Evolutionary conservation across 2,113 vertebrate species (phyloP).

Genomic region (Excalfactoria chinensis): DNA sequence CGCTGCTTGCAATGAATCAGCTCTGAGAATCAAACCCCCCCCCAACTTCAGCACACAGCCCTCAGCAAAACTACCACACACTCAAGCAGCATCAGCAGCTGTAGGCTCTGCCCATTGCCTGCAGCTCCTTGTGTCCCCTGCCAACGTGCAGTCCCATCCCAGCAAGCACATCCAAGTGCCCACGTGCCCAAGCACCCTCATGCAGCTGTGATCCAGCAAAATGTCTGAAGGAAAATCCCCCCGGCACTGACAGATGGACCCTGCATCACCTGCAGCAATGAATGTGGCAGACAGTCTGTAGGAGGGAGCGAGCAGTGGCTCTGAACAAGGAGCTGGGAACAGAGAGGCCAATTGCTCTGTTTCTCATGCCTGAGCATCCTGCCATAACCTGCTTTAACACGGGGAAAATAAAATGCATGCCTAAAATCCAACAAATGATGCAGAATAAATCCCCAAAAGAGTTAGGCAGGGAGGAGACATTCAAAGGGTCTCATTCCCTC

Average conservation of each 20-base stretch:
- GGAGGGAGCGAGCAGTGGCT: conserved; percentile 22
- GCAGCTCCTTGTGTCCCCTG: accelerated
- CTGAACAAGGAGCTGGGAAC: conserved; percentile 22
- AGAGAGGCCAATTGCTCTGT: background rate
- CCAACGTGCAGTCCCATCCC: background rate
- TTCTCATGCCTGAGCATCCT: background rate
- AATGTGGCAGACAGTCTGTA: background rate
- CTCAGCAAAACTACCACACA: background rate
- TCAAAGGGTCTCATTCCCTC: background rate
- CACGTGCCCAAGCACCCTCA: accelerated
- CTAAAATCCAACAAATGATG: background rate
- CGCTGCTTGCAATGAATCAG: background rate
- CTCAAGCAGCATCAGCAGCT: background rate
- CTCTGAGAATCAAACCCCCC: background rate
- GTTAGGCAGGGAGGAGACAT: background rate
- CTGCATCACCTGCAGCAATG: background rate
- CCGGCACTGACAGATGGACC: background rate
- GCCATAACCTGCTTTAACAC: background rate
- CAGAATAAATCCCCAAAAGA: background rate
- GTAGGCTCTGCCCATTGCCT: background rate
- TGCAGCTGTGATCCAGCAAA: background rate
- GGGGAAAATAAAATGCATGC: background rate
- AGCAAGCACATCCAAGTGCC: accelerated
- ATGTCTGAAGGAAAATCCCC: background rate
- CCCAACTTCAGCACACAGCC: accelerated